phyloP scores from a whole-genome alignment of 2,888 invertebrate species.

The Mythimna albipuncta region DNA sequence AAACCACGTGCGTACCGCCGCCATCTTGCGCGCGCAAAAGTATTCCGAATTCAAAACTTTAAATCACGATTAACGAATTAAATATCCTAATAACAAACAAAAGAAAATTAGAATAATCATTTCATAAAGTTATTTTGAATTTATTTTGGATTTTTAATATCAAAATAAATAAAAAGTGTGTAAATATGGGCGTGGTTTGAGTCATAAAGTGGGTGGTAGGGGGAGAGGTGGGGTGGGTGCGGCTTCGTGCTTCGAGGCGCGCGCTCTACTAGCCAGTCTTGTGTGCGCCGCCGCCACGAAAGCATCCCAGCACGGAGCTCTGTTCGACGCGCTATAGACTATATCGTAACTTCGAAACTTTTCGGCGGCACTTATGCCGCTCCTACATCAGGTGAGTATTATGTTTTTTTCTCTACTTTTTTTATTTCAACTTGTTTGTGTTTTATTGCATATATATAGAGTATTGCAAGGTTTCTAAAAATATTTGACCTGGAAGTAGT shows the following conservation, averaged over 20 bases:
- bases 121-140: neutral
- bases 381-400: conserved; percentile 81
- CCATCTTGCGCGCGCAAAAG: conserved; percentile 55
- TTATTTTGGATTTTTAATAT: neutral
- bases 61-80: neutral
- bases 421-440: neutral
- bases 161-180: conserved; percentile 43
- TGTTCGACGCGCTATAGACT: conserved; percentile 67
- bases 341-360: conserved; percentile 75
- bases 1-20: conserved; percentile 59
- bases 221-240: conserved; percentile 71
- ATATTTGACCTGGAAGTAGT: conserved; percentile 12
- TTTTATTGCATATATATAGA: neutral
- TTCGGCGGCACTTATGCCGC: conserved; percentile 83
- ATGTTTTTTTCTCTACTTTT: conserved; percentile 16
- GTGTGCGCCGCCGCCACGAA: conserved; percentile 78
- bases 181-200: conserved; percentile 67
- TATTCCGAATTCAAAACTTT: conserved; percentile 16
- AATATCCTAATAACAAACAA: neutral
- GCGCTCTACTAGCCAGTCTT: conserved; percentile 74
- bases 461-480: conserved; percentile 37
- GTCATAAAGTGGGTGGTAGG: conserved; percentile 60
- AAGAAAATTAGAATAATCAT: neutral
- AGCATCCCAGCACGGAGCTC: conserved; percentile 70
- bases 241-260: conserved; percentile 79